Conservation (phyloP, 1,140 invertebrate species). For the Telenomus remus region DNA sequence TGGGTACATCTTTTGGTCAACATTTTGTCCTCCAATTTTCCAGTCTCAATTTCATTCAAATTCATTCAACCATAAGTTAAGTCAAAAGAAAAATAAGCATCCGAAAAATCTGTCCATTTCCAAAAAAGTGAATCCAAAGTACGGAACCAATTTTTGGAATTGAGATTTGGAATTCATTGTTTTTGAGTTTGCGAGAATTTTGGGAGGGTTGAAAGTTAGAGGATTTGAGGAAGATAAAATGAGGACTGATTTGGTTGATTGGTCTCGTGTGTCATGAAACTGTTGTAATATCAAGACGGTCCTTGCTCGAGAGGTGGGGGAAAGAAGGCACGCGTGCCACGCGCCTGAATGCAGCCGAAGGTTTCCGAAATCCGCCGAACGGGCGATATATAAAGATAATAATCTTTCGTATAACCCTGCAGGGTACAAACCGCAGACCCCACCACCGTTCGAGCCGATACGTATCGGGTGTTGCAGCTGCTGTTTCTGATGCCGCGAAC, state of each 20-base stretch:
- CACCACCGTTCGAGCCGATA: slow-evolving; percentile 65
- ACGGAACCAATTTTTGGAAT: too few species aligned
- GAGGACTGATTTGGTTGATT: slow-evolving; percentile 25
- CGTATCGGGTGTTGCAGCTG: slow-evolving; percentile 73
- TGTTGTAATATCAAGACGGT: slow-evolving; percentile 46
- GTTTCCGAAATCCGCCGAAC: slow-evolving; percentile 61
- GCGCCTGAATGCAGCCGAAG: slow-evolving; percentile 64
- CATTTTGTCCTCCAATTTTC: not conserved
- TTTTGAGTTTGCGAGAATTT: too few species aligned
- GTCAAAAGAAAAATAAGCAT: too few species aligned
- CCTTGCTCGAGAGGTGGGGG: slow-evolving; percentile 47
- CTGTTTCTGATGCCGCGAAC: slow-evolving; percentile 66
- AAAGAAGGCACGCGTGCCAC: slow-evolving; percentile 68
- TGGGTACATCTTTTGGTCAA: not conserved
- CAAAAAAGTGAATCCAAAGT: too few species aligned
- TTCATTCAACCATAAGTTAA: too few species aligned
- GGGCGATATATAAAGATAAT: slow-evolving; percentile 66
- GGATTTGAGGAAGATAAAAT: too few species aligned
- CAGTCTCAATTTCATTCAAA: too few species aligned
- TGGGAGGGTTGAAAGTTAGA: too few species aligned
- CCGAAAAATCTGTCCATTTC: too few species aligned
- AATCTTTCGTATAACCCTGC: slow-evolving; percentile 70
- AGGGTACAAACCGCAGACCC: slow-evolving; percentile 61
- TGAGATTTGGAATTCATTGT: too few species aligned
- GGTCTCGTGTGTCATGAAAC: slow-evolving; percentile 16